Conservation (phyloP, 1,140 invertebrate species). For the Drosophila yakuba region DNA sequence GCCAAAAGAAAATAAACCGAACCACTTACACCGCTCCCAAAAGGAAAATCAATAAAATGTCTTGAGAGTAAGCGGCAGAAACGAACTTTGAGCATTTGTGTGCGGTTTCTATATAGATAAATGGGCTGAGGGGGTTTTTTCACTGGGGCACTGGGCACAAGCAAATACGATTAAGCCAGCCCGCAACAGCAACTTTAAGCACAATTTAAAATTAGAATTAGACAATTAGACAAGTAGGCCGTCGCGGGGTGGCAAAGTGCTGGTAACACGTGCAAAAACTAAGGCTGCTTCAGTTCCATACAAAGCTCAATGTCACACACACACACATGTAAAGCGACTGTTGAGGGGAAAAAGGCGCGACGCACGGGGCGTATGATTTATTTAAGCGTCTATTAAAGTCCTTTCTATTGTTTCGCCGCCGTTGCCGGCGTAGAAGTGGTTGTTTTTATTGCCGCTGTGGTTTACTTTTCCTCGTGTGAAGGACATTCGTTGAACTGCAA, state of each 20-base stretch:
- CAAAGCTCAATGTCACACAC: constrained; percentile 64
- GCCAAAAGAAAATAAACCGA: constrained; percentile 38
- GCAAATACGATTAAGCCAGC: constrained; percentile 55
- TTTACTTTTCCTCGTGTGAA: constrained; percentile 51
- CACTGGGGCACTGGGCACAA: constrained; percentile 2
- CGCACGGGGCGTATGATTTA: constrained; percentile 74
- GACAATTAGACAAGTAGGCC: constrained; percentile 74
- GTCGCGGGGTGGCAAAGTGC: constrained; percentile 9
- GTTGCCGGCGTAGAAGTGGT: constrained; percentile 20
- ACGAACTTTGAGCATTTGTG: constrained; percentile 59
- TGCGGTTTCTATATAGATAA: constrained; percentile 72
- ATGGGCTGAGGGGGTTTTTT: constrained; percentile 5
- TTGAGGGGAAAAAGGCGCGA: constrained; percentile 24
- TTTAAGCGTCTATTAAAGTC: constrained; percentile 74
- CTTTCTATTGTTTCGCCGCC: constrained; percentile 54
- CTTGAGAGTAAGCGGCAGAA: constrained; percentile 66
- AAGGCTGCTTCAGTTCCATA: constrained; percentile 19
- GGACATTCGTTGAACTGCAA: constrained; percentile 70
- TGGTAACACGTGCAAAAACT: constrained; percentile 47
- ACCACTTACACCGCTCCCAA: constrained; percentile 30
- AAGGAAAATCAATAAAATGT: constrained; percentile 72
- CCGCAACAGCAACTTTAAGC: constrained; percentile 30
- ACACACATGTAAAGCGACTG: constrained; percentile 9
- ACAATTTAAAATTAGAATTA: constrained; percentile 74
- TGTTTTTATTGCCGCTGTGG: constrained; percentile 20